phyloP scores from a whole-genome alignment of 1,140 invertebrate species.

The Monomorium pharaonis region DNA sequence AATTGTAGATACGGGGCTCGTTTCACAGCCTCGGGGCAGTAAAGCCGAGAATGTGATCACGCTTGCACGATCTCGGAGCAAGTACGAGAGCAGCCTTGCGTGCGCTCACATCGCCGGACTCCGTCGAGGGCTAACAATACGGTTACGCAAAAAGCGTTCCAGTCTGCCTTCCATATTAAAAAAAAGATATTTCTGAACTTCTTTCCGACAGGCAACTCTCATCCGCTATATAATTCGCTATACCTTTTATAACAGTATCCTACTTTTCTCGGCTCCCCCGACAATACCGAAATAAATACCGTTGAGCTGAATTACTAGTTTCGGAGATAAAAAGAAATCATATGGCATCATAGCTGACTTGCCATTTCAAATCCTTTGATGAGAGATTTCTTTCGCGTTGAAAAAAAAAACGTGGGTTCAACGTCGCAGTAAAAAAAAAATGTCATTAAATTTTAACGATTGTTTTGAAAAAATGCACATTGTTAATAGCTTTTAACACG shows the following conservation, averaged over 20 bases:
- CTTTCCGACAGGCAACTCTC: background rate
- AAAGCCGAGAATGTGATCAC: constrained; percentile 43
- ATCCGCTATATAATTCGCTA: background rate
- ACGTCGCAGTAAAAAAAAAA: background rate
- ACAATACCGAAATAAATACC: constrained; percentile 38
- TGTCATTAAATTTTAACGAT: background rate
- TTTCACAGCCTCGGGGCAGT: constrained; percentile 41
- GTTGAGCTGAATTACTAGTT: constrained; percentile 37
- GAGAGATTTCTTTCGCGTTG: background rate
- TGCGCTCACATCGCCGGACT: constrained; percentile 6
- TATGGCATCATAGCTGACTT: background rate
- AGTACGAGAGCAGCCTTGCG: constrained; percentile 26
- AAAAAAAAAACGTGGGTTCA: constrained; percentile 9
- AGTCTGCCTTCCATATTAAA: background rate
- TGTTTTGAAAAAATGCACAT: background rate
- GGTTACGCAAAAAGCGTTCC: background rate
- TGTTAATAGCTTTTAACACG: background rate
- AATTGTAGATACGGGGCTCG: constrained; percentile 49
- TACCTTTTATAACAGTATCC: constrained; percentile 21
- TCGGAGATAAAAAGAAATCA: constrained; percentile 17
- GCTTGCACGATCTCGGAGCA: constrained; percentile 47
- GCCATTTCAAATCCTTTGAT: constrained; percentile 28
- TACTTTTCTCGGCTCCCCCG: background rate
- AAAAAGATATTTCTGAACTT: constrained; percentile 12
- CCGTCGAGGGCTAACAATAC: constrained; percentile 15